Base-by-base conservation (phyloP, 2,797 vertebrate species). In the Spheniscus humboldti region DNA sequence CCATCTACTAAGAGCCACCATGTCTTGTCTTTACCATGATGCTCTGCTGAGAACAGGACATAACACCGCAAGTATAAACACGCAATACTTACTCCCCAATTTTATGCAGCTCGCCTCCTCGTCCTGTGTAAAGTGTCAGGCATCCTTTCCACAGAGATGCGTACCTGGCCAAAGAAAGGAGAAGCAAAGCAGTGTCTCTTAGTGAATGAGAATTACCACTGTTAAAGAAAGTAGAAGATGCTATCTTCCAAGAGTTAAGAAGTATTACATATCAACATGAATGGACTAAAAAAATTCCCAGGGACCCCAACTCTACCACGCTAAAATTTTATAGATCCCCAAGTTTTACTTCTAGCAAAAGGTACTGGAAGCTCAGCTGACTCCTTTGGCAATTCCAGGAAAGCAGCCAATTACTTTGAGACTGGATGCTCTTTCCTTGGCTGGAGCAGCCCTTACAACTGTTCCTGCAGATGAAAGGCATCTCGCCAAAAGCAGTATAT, bases 121-220 rank as follows among this genome's bases (percentile, higher is more conserved):
- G 98, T 95, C 99, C 99, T 50, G 99, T 99, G 98, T 99, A 99
- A 69, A 99, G 98, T 0, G 99, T 99, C 96, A 99, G 98, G 88
- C 99, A 99, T 62, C 99, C 99, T 98, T 99, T 99, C 99, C 99
- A 99, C 85, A 99, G 99, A 69, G 99, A 99, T 4, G 99, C 99
- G 41, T 99, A 99, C 50, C 99, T 99, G 96, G 56, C 13, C 77
- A 87, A 74, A 69, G 37, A 71, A 88, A 86, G 59, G 10, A 80
- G 17, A 78, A 69, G 53, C 11, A 25, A 43, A 81, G 47, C 22
- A 48, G 25, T 9, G 10, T 47, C 52, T 69, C 25, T 91, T 35
- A 81, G 14, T 4, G 3, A 79, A 64, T 24, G 6, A 86, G 16
- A 68, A 81, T 24, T 23, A 68, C 6, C 28, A 19, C 23, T 14